These are phyloP conservation scores for Suncus etruscus DNA, from an alignment of 2,113 vertebrate genomes.

Conservation along the genomic window DNA sequence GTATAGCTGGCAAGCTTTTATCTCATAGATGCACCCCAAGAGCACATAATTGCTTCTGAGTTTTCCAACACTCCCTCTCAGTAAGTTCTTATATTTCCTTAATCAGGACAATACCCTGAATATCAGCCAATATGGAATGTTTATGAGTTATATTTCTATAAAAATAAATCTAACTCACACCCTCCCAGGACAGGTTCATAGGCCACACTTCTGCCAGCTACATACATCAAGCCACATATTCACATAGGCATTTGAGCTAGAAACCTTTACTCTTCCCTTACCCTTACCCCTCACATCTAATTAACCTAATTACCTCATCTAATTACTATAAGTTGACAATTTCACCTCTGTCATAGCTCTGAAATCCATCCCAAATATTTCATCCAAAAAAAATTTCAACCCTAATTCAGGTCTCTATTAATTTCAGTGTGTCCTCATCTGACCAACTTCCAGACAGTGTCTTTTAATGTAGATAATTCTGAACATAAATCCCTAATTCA, in stretches of 20 bases:
- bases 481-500: neutral
- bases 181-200: neutral
- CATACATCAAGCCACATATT: constrained; percentile 11
- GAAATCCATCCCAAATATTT: constrained; percentile 75
- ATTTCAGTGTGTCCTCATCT: constrained; percentile 69
- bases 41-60: neutral
- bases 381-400: constrained; percentile 47
- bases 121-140: neutral
- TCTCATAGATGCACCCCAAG: neutral
- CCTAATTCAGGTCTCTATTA: constrained; percentile 64
- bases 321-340: constrained; percentile 72
- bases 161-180: neutral
- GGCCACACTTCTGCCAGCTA: neutral
- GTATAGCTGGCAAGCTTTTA: neutral
- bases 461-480: constrained; percentile 6
- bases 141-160: neutral
- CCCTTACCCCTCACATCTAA: constrained; percentile 68
- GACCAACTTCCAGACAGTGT: constrained; percentile 54
- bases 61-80: neutral
- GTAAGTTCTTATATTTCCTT: neutral
- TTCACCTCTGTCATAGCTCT: constrained; percentile 74
- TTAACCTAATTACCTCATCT: neutral
- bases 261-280: constrained; percentile 53
- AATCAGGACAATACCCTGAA: neutral
- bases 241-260: constrained; percentile 47